Conservation (phyloP, 2,888 invertebrate species). For the Oscheius sp. region DNA sequence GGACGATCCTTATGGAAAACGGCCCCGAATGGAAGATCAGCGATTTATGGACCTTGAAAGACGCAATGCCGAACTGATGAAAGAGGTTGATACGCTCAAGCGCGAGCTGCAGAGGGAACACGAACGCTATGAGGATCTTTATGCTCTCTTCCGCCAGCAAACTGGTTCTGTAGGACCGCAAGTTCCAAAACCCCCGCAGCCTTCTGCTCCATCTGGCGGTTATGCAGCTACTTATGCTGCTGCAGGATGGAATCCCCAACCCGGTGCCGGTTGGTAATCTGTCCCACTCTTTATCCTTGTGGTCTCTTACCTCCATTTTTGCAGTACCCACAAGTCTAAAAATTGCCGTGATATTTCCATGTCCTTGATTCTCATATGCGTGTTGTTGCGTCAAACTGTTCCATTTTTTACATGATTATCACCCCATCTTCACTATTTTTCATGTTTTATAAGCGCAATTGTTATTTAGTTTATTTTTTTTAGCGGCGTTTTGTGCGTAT, state of each 20-base stretch:
- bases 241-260: slow-evolving; percentile 24
- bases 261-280: slow-evolving; percentile 16
- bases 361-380: background rate
- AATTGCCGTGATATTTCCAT: background rate
- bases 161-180: background rate
- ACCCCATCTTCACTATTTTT: background rate
- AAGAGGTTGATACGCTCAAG: slow-evolving; percentile 58
- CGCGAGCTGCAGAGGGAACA: slow-evolving; percentile 62
- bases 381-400: slow-evolving; percentile 2
- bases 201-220: slow-evolving; percentile 6
- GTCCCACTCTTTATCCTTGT: background rate
- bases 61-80: slow-evolving; percentile 54
- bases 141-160: slow-evolving; percentile 60
- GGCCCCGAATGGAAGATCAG: slow-evolving; percentile 42
- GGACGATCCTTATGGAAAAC: slow-evolving; percentile 35
- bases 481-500: background rate
- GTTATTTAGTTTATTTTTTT: background rate
- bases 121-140: slow-evolving; percentile 64
- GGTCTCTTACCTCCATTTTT: background rate
- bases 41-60: slow-evolving; percentile 52
- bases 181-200: background rate
- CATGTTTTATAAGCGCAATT: background rate
- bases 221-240: slow-evolving; percentile 14
- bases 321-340: background rate
- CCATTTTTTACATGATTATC: background rate